Evolutionary conservation across 2,113 vertebrate genomes (phyloP), one percentile per base, ranked within the genome.

Genomic region (Rafetus swinhoei): DNA sequence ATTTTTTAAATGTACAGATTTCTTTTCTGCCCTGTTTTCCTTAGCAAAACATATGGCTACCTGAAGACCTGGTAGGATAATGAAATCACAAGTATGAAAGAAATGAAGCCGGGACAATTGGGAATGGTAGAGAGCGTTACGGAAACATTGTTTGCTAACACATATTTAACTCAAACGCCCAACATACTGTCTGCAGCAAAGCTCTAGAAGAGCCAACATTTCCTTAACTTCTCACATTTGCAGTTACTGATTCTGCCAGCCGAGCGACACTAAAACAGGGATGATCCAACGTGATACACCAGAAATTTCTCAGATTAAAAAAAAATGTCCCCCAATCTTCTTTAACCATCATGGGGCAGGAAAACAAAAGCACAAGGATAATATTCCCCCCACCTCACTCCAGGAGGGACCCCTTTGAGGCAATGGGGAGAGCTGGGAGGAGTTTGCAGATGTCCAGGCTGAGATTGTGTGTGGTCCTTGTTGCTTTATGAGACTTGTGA

Each of bases 401-500:
- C 6, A 3, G 5, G 19, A 76, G 74, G 21, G 21, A 18, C 25
- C 12, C 15, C 53, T 81, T 39, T 24, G 25, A 50, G 45, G 39
- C 82, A n/a, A 55, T 19, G 54, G 39, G 13, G 27, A n/a, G 57
- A n/a, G 86, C 81, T 3, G n/a, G 7, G 35, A 0, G 9, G 74
- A 29, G 74, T 3, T 12, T 89, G 45, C 25, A 84, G 1, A 69
- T 11, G 93, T 84, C 90, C 92, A 7, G 90, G 16, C 82, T n/a
- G 84, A 25, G 93, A 91, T 92, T 92, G 96, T 88, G 97, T 95
- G 97, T 97, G 97, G 97, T 96, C 96, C 90, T 93, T 45, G 90
- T 81, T 80, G 5, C 91, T 90, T 82, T 56, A 5, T 45, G 92
- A 92, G 79, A 7, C 90, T 81, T 86, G 92, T 45, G 89, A 32